phyloP scores from a whole-genome alignment of 2,888 invertebrate species.

The Oithona nana region DNA sequence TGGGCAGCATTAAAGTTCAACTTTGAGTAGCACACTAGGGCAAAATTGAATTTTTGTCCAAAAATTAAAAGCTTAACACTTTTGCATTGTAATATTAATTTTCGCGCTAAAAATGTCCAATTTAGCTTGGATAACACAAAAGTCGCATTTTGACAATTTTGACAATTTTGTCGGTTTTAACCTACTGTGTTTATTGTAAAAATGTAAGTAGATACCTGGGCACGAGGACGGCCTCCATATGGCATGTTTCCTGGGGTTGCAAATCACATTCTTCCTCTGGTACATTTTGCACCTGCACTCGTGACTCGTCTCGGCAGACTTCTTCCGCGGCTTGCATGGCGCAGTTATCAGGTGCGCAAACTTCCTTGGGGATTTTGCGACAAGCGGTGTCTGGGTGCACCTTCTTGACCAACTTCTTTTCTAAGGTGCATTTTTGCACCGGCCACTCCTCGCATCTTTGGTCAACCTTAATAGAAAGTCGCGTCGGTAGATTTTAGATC shows the following conservation, averaged over 20 bases:
- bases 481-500: background rate
- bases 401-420: constrained; percentile 4
- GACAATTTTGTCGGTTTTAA: background rate
- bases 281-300: constrained; percentile 2
- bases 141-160: no score
- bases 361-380: constrained; percentile 1
- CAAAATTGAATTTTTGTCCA: no score
- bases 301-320: background rate
- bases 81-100: no score
- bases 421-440: constrained; percentile 4
- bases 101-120: no score
- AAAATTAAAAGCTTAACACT: no score
- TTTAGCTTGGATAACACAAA: no score
- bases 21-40: no score
- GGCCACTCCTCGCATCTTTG: constrained; percentile 9
- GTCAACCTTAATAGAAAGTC: background rate
- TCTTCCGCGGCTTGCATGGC: background rate
- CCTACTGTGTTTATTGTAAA: background rate
- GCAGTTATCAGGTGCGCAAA: constrained; percentile 5
- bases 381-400: background rate
- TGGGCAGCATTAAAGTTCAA: no score
- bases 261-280: constrained; percentile 4
- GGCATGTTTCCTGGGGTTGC: background rate
- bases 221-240: constrained; percentile 5
- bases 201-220: background rate